These are phyloP conservation scores for Cyanoderma ruficeps DNA, from an alignment of 2,113 vertebrate genomes.

Conservation along the genomic window DNA sequence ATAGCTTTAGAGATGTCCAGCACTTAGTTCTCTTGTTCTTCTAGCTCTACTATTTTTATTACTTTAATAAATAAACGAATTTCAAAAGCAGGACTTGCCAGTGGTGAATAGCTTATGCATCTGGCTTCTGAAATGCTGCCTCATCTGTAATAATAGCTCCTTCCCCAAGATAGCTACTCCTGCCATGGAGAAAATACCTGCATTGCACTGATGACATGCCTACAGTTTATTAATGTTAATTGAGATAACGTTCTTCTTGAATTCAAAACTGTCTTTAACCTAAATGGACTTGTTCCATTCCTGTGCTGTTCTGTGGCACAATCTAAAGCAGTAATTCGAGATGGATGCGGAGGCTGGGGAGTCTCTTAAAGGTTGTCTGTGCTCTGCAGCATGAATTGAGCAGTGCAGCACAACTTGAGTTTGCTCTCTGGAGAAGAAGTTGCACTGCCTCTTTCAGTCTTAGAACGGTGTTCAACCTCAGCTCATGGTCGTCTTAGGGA, in stretches of 20 bases:
- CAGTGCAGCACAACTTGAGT: not conserved
- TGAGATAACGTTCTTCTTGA: not conserved
- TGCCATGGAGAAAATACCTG: not conserved
- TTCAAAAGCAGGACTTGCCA: not conserved
- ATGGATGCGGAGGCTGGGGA: rapidly evolving
- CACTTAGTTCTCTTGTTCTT: not conserved
- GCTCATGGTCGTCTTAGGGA: rapidly evolving
- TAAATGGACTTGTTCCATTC: not conserved
- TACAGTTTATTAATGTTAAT: not conserved
- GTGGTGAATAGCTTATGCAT: not conserved
- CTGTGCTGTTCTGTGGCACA: not conserved
- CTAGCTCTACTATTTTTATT: not conserved
- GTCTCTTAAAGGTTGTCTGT: not conserved
- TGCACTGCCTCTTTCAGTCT: not conserved
- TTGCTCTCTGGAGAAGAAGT: not conserved
- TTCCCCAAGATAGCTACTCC: not conserved
- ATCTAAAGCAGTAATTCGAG: not conserved
- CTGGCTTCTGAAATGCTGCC: not conserved
- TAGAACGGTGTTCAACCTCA: not conserved
- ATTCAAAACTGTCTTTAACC: not conserved
- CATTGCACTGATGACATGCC: not conserved
- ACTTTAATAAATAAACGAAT: not conserved
- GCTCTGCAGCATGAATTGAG: not conserved
- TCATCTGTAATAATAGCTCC: conserved; percentile 9
- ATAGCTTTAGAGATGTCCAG: not conserved